Base-by-base conservation (phyloP, 1,140 invertebrate species). In the Drosophila lini region DNA sequence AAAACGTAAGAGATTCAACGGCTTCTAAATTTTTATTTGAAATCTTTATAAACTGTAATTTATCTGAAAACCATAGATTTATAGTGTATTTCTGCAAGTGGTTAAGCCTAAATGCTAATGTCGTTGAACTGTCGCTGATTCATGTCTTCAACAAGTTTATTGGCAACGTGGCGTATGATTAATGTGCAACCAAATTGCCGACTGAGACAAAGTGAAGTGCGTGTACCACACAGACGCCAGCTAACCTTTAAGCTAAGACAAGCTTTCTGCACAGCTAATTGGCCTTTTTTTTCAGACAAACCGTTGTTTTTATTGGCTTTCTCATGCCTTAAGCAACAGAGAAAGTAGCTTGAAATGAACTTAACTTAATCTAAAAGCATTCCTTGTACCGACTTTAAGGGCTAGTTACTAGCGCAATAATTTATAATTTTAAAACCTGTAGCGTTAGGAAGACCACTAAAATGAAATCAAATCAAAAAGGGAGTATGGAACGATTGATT, bases 141-240 rank as follows among this genome's bases (percentile, higher is more conserved):
- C 61, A 48, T 62, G 47, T 44, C 44, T 41, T 53, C 22, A 64
- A 60, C 44, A 57, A 64, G 59, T 70, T 56, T 64, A 48, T 70
- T 68, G 74, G 22, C 65, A 67, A 53, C 65, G 47, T 41, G 76
- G 45, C 65, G 78, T 73, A 85, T 85, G 83, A 85, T 85, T 82
- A 82, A 88, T 85, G 69, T 62, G 73, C 57, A 50, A 16, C 31
- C 44, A 53, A 50, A 47, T 71, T 71, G 69, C 44, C 44, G 47
- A 42, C 48, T 28, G 31, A 34, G 74, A 41, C 55, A 68, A 53
- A 65, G 34, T 62, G 38, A 53, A 70, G 67, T 41, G 13, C 44
- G 41, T 34, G 11, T 69, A 15, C 44, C 52, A 58, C 68, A 59
- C 36, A 50, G 68, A 48, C 68, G n/a, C 8, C 11, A 31, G 56